Evolutionary conservation across 2,888 invertebrate species (phyloP).

Genomic region (Dolichomitus sp.): DNA sequence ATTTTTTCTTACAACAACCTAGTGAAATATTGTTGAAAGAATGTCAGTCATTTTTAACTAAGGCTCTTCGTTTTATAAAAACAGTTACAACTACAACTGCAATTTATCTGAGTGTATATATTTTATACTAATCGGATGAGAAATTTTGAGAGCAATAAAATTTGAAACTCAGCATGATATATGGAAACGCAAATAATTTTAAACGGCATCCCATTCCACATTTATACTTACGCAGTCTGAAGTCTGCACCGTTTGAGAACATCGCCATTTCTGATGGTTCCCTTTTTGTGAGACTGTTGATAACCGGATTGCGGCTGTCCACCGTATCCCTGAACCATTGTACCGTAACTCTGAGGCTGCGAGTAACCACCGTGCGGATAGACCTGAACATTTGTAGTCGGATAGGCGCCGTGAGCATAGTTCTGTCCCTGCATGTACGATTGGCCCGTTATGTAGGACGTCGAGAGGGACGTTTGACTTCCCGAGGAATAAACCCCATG

Average conservation of each 20-base stretch:
- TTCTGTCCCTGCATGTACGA: conserved; percentile 84
- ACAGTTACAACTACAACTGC: too few species aligned
- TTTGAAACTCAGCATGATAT: too few species aligned
- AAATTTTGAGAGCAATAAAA: too few species aligned
- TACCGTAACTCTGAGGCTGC: conserved; percentile 83
- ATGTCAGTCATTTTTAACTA: too few species aligned
- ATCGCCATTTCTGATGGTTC: conserved; percentile 89
- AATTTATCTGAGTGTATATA: too few species aligned
- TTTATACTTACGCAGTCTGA: conserved; percentile 89
- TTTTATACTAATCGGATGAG: too few species aligned
- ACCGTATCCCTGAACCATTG: conserved; percentile 83
- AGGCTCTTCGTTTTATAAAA: too few species aligned
- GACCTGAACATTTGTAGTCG: conserved; percentile 78
- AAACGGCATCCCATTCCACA: neutral
- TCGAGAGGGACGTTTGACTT: conserved; percentile 82
- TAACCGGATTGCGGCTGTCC: conserved; percentile 81
- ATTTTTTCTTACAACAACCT: too few species aligned
- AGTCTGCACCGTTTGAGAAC: conserved; percentile 90
- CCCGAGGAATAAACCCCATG: conserved; percentile 82
- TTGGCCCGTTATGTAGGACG: conserved; percentile 84
- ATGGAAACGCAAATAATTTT: too few species aligned
- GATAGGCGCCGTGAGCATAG: conserved; percentile 80
- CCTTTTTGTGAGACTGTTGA: conserved; percentile 89
- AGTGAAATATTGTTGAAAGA: too few species aligned
- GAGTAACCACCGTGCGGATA: conserved; percentile 80